Evolutionary conservation across 1,140 invertebrate species (phyloP).

Genomic region (Zophobas morio): DNA sequence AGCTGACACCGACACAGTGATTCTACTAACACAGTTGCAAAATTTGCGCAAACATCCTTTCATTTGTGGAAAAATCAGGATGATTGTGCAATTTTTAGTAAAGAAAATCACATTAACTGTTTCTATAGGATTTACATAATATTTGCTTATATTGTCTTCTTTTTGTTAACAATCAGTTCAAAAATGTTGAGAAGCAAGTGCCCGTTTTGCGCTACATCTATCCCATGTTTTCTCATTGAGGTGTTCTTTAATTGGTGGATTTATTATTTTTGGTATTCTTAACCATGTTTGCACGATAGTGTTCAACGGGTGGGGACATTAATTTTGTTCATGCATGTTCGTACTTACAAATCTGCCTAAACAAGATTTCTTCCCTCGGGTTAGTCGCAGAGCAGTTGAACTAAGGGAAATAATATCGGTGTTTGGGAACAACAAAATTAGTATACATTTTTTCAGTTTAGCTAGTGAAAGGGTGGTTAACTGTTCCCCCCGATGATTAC

Average conservation of each 20-base stretch:
- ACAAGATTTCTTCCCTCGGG: too few species aligned
- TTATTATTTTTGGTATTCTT: too few species aligned
- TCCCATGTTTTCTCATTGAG: background rate
- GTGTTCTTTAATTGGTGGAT: background rate
- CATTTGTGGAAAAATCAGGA: background rate
- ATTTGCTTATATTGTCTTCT: slow-evolving; percentile 41
- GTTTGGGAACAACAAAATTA: too few species aligned
- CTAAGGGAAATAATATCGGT: too few species aligned
- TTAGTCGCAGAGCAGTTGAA: too few species aligned
- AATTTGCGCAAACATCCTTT: slow-evolving; percentile 23
- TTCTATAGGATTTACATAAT: slow-evolving; percentile 33
- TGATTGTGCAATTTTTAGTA: slow-evolving; percentile 20
- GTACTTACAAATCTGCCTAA: too few species aligned
- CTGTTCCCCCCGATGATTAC: too few species aligned
- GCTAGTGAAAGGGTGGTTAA: too few species aligned
- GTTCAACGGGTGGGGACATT: too few species aligned
- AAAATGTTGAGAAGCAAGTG: slow-evolving; percentile 19
- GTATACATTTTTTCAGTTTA: too few species aligned
- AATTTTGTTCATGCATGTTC: too few species aligned
- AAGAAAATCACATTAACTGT: slow-evolving; percentile 34
- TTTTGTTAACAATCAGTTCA: slow-evolving; percentile 44
- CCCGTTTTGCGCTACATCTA: slow-evolving; percentile 2
- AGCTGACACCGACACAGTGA: slow-evolving; percentile 65
- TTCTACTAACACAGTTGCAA: slow-evolving; percentile 41
- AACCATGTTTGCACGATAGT: too few species aligned